Conservation (phyloP, 2,797 vertebrate genomes). For the Furcifer pardalis region DNA sequence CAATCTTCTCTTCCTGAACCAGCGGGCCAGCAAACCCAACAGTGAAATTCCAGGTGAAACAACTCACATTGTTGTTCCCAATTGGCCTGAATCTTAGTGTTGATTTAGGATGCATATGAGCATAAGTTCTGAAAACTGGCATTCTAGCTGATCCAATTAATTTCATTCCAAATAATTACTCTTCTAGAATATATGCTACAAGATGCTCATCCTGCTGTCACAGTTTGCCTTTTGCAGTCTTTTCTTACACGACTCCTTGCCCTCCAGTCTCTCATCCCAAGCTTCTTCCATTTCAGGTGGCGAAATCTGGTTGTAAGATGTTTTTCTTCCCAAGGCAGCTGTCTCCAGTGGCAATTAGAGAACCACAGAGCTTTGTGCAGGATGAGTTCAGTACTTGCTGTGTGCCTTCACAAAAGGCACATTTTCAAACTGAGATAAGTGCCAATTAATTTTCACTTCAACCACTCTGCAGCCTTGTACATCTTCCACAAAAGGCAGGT, state of each 20-base stretch:
- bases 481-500: slow-evolving; percentile 14
- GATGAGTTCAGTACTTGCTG: background rate
- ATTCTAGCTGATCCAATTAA: background rate
- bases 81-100: background rate
- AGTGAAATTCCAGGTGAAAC: background rate
- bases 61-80: background rate
- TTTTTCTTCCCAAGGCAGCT: slow-evolving; percentile 3
- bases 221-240: background rate
- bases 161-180: background rate
- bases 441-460: slow-evolving; percentile 31
- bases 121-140: background rate
- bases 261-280: background rate
- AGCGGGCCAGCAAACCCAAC: background rate
- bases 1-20: background rate
- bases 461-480: background rate
- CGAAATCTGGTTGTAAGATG: background rate
- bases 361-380: background rate
- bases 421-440: slow-evolving; percentile 22
- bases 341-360: background rate
- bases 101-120: background rate
- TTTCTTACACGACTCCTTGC: background rate
- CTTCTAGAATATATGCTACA: background rate
- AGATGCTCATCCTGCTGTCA: background rate
- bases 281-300: background rate
- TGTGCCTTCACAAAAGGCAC: slow-evolving; percentile 1